Evolutionary conservation across 2,888 invertebrate genomes (phyloP).

Genomic region (Mythimna vitellina): DNA sequence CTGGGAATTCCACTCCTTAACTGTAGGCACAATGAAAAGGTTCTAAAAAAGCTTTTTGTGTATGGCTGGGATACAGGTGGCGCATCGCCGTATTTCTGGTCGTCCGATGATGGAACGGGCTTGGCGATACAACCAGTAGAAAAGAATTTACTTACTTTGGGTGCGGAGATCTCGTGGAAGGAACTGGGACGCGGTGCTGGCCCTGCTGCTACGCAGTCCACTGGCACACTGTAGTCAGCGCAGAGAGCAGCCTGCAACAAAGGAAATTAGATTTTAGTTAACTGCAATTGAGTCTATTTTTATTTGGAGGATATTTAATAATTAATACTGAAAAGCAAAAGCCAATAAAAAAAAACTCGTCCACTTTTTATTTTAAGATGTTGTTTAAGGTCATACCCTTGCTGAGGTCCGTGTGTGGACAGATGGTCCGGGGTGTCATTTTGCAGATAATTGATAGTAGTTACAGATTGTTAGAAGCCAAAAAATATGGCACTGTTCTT

Average conservation of each 20-base stretch:
- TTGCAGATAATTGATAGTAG: too few species aligned
- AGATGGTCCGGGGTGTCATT: too few species aligned
- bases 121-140: background rate
- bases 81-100: too few species aligned
- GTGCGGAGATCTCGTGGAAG: slow-evolving; percentile 88
- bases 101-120: too few species aligned
- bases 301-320: background rate
- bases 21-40: too few species aligned
- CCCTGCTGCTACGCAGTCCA: slow-evolving; percentile 94
- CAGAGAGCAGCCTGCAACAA: slow-evolving; percentile 94
- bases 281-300: background rate
- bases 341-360: background rate
- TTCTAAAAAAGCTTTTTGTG: too few species aligned
- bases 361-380: too few species aligned
- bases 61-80: too few species aligned
- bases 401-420: too few species aligned
- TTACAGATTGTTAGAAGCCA: too few species aligned
- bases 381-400: background rate
- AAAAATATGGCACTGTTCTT: too few species aligned
- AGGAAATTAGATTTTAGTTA: slow-evolving; percentile 12
- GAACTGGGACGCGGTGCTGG: slow-evolving; percentile 92
- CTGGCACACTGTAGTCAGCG: slow-evolving; percentile 96
- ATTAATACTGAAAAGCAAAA: background rate
- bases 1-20: too few species aligned
- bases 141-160: slow-evolving; percentile 80